These are phyloP conservation scores for Corella eumyota DNA, from an alignment of 23 tunicate genomes.

Conservation along the genomic window DNA sequence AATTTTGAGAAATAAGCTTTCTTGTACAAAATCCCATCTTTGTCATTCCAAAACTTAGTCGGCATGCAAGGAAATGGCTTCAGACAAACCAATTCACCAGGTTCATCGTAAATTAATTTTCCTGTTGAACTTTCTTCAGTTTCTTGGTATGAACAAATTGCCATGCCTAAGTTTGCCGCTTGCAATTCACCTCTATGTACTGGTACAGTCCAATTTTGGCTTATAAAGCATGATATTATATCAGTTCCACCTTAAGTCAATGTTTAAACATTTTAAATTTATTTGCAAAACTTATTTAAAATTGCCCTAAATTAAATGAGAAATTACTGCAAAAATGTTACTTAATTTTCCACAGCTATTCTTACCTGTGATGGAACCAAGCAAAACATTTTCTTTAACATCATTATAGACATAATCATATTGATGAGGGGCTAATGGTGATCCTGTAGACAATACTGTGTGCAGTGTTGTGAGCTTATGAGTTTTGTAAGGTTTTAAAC, in stretches of 20 bases:
- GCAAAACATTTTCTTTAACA: slow-evolving; percentile 42
- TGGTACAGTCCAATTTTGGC: slow-evolving; percentile 51
- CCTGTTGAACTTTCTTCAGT: slow-evolving; percentile 34
- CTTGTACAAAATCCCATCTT: slow-evolving; percentile 32
- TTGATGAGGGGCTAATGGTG: slow-evolving; percentile 77
- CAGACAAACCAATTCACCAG: slow-evolving; percentile 78
- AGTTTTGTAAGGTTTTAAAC: slow-evolving; percentile 26
- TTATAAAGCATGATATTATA: slow-evolving; percentile 75
- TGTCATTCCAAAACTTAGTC: slow-evolving; percentile 64
- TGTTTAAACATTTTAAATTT: background rate
- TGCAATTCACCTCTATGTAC: slow-evolving; percentile 74
- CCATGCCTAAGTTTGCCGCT: slow-evolving; percentile 70
- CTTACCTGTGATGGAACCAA: slow-evolving; percentile 71
- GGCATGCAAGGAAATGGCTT: slow-evolving; percentile 92
- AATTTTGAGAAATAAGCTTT: slow-evolving; percentile 73
- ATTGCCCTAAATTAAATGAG: too few relatives aligned
- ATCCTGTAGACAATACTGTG: slow-evolving; percentile 90
- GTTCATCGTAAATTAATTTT: slow-evolving; percentile 26
- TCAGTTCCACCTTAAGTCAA: slow-evolving; percentile 69
- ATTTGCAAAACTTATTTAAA: too few relatives aligned
- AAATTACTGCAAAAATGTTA: too few relatives aligned
- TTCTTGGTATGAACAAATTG: slow-evolving; percentile 46
- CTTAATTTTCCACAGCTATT: too few relatives aligned
- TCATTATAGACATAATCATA: slow-evolving; percentile 67
- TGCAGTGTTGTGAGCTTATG: slow-evolving; percentile 42